A percentile compares a stretch with the other conserved stretches of the same genome.
Conservation (phyloP, 2,113 vertebrate species). For the Corydoras maculifer region DNA sequence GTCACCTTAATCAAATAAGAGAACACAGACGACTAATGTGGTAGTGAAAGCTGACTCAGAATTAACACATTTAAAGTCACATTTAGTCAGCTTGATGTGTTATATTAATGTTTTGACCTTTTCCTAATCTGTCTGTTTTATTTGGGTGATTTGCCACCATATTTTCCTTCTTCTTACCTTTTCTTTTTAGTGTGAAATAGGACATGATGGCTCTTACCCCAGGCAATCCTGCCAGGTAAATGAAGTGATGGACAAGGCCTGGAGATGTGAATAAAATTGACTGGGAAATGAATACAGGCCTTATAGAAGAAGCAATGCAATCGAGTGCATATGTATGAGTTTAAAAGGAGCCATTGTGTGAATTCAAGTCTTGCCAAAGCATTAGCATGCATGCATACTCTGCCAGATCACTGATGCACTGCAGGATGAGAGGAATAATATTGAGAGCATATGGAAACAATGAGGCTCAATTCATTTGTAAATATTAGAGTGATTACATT, state of each 20-base stretch:
- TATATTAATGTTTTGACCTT: neutral
- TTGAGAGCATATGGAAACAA: neutral
- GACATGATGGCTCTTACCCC: conserved; percentile 26
- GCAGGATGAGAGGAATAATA: neutral
- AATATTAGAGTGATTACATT: neutral
- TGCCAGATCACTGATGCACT: neutral
- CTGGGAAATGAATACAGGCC: neutral
- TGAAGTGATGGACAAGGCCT: conserved; percentile 11
- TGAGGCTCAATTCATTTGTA: neutral
- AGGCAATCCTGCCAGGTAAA: conserved; percentile 25
- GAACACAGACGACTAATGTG: neutral
- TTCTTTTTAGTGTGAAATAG: conserved; percentile 21
- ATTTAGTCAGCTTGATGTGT: conserved; percentile 2
- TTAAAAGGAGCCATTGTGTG: neutral
- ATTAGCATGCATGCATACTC: neutral
- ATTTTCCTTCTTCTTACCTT: conserved; percentile 1
- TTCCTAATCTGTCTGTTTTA: conserved; percentile 1
- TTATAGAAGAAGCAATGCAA: neutral
- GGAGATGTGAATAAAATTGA: conserved; percentile 7
- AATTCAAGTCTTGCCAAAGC: neutral
- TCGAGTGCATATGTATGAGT: neutral
- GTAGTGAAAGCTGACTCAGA: neutral
- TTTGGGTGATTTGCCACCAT: neutral
- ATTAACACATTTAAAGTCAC: neutral
- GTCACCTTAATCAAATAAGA: too few species aligned